These are phyloP conservation scores for Microplitis deprimator DNA, from an alignment of 2,888 invertebrate species.

Conservation along the genomic window DNA sequence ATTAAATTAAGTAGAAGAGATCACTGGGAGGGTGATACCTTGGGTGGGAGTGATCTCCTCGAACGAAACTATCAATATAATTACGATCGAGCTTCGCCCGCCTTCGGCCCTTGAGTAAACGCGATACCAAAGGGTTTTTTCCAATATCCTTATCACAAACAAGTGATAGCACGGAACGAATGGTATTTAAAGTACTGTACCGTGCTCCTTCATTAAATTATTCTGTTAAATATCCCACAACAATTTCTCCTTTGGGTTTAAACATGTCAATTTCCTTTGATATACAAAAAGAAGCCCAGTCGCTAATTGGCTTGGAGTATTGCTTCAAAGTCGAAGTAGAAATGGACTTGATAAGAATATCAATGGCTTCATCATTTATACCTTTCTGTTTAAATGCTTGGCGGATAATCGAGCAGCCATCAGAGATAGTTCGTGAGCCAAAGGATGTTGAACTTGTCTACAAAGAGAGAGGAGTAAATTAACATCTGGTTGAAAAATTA, in stretches of 20 bases:
- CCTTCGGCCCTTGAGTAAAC: background rate
- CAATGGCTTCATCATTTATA: conserved; percentile 9
- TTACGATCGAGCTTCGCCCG: too few species aligned
- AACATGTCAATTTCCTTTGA: too few species aligned
- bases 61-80: too few species aligned
- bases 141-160: conserved; percentile 26
- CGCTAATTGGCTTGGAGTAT: too few species aligned
- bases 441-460: conserved; percentile 32
- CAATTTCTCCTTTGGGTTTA: background rate
- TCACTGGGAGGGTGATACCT: too few species aligned
- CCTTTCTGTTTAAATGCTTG: conserved; percentile 13
- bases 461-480: conserved; percentile 33
- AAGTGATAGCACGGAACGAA: conserved; percentile 38
- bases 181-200: conserved; percentile 30
- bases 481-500: conserved; percentile 29
- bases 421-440: too few species aligned
- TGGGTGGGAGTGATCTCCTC: too few species aligned
- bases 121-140: conserved; percentile 17
- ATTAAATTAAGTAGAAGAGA: too few species aligned
- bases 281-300: too few species aligned
- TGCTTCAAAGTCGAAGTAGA: too few species aligned
- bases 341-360: conserved; percentile 33
- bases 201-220: background rate
- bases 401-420: conserved; percentile 37
- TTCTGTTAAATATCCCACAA: background rate